Conservation (phyloP, 64 coral and sea anemone genomes). For the Montipora sp. region DNA sequence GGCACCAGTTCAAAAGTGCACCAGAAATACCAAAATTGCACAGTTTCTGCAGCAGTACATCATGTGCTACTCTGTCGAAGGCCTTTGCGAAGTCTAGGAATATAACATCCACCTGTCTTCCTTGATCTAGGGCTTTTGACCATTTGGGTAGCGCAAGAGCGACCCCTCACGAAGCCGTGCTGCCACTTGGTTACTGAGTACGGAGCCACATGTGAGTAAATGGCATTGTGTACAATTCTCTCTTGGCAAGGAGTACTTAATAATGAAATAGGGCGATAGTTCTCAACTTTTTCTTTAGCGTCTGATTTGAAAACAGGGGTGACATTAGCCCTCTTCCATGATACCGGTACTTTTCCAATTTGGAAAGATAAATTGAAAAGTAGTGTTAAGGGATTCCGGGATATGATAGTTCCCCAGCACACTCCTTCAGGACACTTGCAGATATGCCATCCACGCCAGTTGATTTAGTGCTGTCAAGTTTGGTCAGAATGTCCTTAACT, state of each 20-base stretch:
- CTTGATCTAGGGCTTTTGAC: too few relatives aligned
- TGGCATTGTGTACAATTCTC: too few relatives aligned
- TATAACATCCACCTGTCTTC: too few relatives aligned
- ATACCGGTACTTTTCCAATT: conserved; percentile 14
- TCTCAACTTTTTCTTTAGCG: conserved; percentile 50
- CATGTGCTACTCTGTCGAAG: too few relatives aligned
- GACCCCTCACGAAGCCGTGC: too few relatives aligned
- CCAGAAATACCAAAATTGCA: too few relatives aligned
- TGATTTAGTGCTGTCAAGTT: conserved; percentile 22
- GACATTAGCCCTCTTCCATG: conserved; percentile 47
- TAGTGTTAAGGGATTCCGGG: conserved; percentile 5
- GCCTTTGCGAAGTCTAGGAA: too few relatives aligned
- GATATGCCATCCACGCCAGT: conserved; percentile 45
- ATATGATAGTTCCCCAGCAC: conserved; percentile 30
- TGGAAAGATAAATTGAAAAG: conserved; percentile 55
- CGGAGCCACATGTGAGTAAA: too few relatives aligned
- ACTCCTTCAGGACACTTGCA: conserved; percentile 44
- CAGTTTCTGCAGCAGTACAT: too few relatives aligned
- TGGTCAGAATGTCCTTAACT: conserved; percentile 26
- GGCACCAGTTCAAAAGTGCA: too few relatives aligned
- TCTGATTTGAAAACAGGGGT: conserved; percentile 55
- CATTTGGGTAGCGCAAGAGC: too few relatives aligned
- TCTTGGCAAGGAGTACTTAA: background rate
- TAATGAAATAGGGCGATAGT: conserved; percentile 49
- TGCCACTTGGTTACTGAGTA: too few relatives aligned